Conservation (phyloP, 2,113 vertebrate species). For the Vireo altiloquus region DNA sequence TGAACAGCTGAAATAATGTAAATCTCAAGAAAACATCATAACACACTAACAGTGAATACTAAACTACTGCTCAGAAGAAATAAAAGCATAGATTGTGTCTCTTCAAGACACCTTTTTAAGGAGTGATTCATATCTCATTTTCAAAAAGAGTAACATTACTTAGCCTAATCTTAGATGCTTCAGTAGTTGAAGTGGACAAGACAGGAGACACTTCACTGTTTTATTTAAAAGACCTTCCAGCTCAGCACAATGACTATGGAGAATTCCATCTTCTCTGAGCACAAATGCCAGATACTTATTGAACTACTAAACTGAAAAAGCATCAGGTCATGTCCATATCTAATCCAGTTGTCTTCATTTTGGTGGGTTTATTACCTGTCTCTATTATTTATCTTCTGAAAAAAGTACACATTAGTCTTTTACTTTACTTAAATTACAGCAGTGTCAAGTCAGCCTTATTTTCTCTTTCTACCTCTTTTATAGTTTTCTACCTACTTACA, state of each 20-base stretch:
- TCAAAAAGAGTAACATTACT: neutral
- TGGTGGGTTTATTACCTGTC: neutral
- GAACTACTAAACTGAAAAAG: neutral
- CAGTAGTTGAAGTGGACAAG: neutral
- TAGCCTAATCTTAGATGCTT: neutral
- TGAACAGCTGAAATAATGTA: neutral
- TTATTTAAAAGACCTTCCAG: neutral
- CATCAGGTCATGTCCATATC: neutral
- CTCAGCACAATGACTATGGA: neutral
- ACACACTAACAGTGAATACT: neutral
- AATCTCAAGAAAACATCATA: neutral
- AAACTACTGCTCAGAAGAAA: neutral
- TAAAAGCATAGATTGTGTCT: neutral
- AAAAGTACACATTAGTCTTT: neutral
- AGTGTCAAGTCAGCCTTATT: neutral
- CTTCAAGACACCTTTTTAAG: neutral
- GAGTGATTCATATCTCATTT: neutral
- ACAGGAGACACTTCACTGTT: neutral
- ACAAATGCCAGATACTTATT: neutral
- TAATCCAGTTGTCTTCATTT: neutral
- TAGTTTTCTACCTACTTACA: neutral
- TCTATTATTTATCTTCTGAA: neutral
- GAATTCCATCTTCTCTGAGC: neutral
- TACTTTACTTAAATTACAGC: neutral
- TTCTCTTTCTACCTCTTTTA: neutral